phyloP scores from a whole-genome alignment of 2,113 vertebrate species.

The Gallinago paraguaiae region DNA sequence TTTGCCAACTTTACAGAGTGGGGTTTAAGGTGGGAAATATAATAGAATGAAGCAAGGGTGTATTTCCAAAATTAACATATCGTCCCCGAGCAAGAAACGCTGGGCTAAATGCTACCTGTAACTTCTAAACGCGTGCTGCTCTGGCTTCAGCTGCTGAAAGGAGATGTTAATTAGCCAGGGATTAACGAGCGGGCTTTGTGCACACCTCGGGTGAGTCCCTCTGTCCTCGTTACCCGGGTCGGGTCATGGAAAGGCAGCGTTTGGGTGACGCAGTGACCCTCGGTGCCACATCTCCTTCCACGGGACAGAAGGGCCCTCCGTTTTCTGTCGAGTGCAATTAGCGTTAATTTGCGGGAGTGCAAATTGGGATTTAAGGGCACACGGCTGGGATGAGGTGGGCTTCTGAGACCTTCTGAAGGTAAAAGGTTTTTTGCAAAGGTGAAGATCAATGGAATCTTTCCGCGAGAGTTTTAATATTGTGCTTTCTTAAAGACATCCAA shows the following conservation, averaged over 20 bases:
- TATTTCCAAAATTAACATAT: background rate
- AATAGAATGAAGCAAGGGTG: background rate
- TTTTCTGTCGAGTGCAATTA: background rate
- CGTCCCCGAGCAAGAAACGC: background rate
- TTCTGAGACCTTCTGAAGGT: background rate
- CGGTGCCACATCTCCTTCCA: background rate
- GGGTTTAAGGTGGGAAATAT: background rate
- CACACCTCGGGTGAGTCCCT: background rate
- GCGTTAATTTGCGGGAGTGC: background rate
- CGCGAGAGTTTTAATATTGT: background rate
- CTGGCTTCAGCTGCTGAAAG: background rate
- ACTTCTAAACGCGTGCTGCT: background rate
- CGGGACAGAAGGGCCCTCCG: background rate
- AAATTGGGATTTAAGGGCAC: background rate
- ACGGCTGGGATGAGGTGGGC: background rate
- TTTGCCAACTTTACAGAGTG: background rate
- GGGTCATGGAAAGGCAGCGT: rapidly evolving
- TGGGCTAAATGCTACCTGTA: background rate
- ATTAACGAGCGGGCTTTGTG: background rate
- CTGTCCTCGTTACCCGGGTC: background rate
- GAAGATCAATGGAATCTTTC: background rate
- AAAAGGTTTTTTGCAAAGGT: background rate
- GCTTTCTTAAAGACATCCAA: background rate
- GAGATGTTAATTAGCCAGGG: background rate
- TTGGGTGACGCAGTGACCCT: background rate